Evolutionary conservation across 2,113 vertebrate species (phyloP), one percentile per base, ranked within the genome.

Genomic region (Ceuthmochares aereus): DNA sequence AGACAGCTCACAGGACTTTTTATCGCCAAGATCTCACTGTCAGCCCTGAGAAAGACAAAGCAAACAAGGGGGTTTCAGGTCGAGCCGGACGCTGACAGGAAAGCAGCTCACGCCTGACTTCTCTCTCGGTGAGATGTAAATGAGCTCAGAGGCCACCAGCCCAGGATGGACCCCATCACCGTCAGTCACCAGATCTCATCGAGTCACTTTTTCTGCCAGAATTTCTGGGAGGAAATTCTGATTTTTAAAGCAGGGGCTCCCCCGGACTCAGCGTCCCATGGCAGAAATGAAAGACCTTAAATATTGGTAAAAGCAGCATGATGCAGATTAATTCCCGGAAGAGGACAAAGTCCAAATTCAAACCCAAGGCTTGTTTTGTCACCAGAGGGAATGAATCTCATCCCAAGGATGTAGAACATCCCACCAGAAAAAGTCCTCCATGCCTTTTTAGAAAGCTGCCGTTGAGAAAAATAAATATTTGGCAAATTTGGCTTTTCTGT

Each of bases 251-350:
- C 74, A 21, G 86, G 89, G 93, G 25, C 83, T 85, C 3, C 45
- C 94, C 83, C 74, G 0, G 17, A 27, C 78, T 87, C 75, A 6
- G 18, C 8, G 0, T 56, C 58, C 45, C 25, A 1, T 0, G 0
- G 52, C 1, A 52, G 75, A 83, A 96, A 81, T 37, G 63, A 29
- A 74, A 84, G 73, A 72, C 59, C 17, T n/a, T 51, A 84, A 49
- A 14, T 37, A 30, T 70, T 0, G 0, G 0, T 63, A 10, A 55
- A 12, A 75, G 45, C 67, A 45, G 45, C 1, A 0, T 0, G 1
- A 47, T 7, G 14, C 12, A 25, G 56, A 29, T 68, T 14, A 7
- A 70, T 56, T 67, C 68, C 47, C 0, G 0, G 9, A 37, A 76
- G 18, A 62, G 17, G 21, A 4, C 64, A 7, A 52, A 75, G 47